Percentiles rank a stretch among this genome's conserved stretches.
Conservation (phyloP, 2,888 invertebrate genomes). For the Platycnemis pennipes region DNA sequence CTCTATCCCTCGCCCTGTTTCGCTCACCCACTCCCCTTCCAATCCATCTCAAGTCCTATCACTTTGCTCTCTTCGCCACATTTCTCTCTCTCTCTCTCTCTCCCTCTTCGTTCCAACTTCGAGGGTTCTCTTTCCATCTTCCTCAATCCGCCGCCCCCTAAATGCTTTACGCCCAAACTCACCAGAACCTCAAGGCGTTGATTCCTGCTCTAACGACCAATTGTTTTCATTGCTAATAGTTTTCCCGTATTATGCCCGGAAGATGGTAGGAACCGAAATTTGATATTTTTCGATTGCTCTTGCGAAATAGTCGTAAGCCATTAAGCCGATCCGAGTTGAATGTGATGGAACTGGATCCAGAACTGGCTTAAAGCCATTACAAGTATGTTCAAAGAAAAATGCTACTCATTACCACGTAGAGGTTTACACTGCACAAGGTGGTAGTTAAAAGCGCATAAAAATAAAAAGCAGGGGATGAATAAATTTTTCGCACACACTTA, state of each 20-base stretch:
- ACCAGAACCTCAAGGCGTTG: not conserved
- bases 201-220: not conserved
- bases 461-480: too few species aligned
- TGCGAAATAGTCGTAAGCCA: too few species aligned
- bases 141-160: not conserved
- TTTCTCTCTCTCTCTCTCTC: not conserved
- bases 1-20: not conserved
- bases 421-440: too few species aligned
- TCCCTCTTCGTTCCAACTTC: not conserved
- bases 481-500: too few species aligned
- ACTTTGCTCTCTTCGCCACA: not conserved
- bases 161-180: not conserved
- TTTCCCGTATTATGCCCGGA: not conserved
- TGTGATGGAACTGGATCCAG: too few species aligned
- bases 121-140: not conserved
- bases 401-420: too few species aligned
- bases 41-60: not conserved
- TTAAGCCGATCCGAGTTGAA: too few species aligned
- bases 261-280: too few species aligned
- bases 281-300: too few species aligned
- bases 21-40: slow-evolving; percentile 1
- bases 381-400: too few species aligned
- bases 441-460: too few species aligned
- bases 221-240: not conserved
- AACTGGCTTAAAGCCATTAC: too few species aligned